Percentiles rank a stretch among this genome's conserved stretches.
These are phyloP conservation scores for Catostomus latipinnis DNA, from an alignment of 2,797 vertebrate genomes.

Conservation along the genomic window DNA sequence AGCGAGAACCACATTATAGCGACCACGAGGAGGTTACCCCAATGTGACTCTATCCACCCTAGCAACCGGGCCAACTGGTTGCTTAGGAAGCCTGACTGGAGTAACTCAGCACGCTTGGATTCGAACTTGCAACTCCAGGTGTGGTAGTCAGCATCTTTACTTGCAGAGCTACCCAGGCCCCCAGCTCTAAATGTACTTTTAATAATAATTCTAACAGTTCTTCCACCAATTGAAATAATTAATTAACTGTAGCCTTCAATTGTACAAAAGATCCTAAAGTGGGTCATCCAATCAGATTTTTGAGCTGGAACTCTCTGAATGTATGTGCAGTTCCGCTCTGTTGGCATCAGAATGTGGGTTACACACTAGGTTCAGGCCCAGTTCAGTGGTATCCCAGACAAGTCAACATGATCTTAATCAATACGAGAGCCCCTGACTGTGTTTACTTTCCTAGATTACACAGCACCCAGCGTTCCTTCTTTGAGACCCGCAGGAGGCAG, in stretches of 20 bases:
- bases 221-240: background rate
- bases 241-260: background rate
- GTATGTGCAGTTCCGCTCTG: too few relatives aligned
- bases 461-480: conserved; percentile 42
- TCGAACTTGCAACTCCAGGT: too few relatives aligned
- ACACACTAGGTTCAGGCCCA: conserved; percentile 12
- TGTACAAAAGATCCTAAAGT: background rate
- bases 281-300: background rate
- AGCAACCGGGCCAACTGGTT: too few relatives aligned
- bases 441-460: conserved; percentile 56
- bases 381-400: conserved; percentile 27
- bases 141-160: too few relatives aligned
- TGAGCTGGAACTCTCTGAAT: too few relatives aligned
- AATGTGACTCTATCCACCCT: too few relatives aligned
- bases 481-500: conserved; percentile 54
- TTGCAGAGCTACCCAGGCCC: too few relatives aligned
- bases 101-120: too few relatives aligned
- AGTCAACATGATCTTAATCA: background rate
- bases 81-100: too few relatives aligned
- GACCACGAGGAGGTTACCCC: too few relatives aligned
- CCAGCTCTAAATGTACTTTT: background rate
- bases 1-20: too few relatives aligned
- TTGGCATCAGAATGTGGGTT: background rate
- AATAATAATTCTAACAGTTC: background rate
- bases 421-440: conserved; percentile 26